Evolutionary conservation across 2,888 invertebrate genomes (phyloP), one percentile per base, ranked within the genome.

Genomic region (Anoplius nigerrimus): DNA sequence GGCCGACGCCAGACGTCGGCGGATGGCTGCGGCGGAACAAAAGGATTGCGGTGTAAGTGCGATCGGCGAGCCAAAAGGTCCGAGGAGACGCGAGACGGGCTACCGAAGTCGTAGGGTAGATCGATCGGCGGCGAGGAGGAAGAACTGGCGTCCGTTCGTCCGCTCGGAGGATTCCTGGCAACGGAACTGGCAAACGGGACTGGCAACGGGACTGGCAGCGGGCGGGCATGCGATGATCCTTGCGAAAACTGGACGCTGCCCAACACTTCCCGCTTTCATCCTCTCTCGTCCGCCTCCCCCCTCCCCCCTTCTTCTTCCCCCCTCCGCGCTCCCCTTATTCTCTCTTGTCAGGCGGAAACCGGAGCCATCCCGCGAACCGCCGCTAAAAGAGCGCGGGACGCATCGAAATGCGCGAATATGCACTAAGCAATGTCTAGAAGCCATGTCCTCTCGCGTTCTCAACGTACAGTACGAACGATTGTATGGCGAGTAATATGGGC

Each of bases 371-470:
- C 48, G n/a, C n/a, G n/a, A n/a, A n/a, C n/a, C 45, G 2, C n/a
- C 72, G 70, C n/a, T n/a, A n/a, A n/a, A n/a, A n/a, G n/a, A n/a
- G n/a, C n/a, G 72, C 80, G 72, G 75, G 79, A 80, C 42, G 75
- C 74, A 67, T 73, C 65, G 69, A 74, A 66, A 66, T 34, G 13
- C 34, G 5, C 48, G 20, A n/a, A 27, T n/a, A 67, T 75, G 73
- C 75, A 71, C 71, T 77, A 80, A 75, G 72, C 75, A 59, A 74
- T n/a, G n/a, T 75, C 83, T 84, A 84, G 75, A 84, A 83, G 81
- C 82, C 74, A 80, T 75, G 76, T 79, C 79, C 56, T 68, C 64
- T 68, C 74, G 68, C 34, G 46, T 65, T 73, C 56, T 62, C 21
- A 61, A 61, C 48, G 48, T 66, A 63, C 20, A 34, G 54, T 62